Evolutionary conservation across 2,888 invertebrate species (phyloP).

Genomic region (Acronicta alni): DNA sequence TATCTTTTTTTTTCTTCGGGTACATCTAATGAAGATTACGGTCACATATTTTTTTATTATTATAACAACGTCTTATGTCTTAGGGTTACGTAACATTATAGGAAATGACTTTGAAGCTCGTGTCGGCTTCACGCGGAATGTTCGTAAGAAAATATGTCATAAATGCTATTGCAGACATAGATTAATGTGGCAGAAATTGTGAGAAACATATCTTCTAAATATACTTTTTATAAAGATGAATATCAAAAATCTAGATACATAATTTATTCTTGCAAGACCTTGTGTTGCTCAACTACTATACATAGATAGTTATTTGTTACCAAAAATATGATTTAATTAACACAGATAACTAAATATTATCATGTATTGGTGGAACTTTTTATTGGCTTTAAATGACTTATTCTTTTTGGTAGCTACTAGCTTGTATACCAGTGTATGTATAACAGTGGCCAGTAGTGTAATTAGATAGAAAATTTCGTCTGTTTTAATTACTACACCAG

Average conservation of each 20-base stretch:
- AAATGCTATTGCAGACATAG: slow-evolving; percentile 38
- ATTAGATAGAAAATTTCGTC: slow-evolving; percentile 27
- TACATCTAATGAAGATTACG: slow-evolving; percentile 12
- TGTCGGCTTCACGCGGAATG: slow-evolving; percentile 34
- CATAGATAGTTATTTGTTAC: no score
- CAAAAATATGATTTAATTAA: no score
- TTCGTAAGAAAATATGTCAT: slow-evolving; percentile 43
- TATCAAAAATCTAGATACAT: not conserved
- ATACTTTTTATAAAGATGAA: not conserved
- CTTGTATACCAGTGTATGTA: slow-evolving; percentile 1
- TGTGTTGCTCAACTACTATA: no score
- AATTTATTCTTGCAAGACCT: no score
- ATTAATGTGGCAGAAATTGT: slow-evolving; percentile 23
- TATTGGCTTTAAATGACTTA: not conserved
- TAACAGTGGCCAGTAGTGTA: slow-evolving; percentile 11
- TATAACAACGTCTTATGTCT: slow-evolving; percentile 15
- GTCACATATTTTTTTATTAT: slow-evolving; percentile 13
- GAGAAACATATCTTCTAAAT: not conserved
- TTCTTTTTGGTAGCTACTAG: no score
- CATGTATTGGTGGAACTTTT: not conserved
- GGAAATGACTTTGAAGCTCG: slow-evolving; percentile 43
- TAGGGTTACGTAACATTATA: slow-evolving; percentile 47
- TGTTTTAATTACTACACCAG: slow-evolving; percentile 41
- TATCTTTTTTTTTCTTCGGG: no score
- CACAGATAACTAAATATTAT: no score